phyloP scores from a whole-genome alignment of 1,140 invertebrate genomes.

The Trinorchestia longiramus region DNA sequence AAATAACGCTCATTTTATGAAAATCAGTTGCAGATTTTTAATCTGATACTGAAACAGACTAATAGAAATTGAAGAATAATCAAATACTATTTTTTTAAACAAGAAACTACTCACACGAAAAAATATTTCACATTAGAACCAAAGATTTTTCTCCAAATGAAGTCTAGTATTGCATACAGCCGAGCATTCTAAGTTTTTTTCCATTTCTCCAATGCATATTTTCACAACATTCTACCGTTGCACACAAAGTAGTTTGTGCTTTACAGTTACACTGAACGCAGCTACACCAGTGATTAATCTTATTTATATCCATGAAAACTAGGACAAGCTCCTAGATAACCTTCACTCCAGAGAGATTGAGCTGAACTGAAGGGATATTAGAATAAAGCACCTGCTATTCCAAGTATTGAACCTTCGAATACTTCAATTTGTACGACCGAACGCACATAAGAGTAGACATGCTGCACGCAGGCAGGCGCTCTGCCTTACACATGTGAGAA shows the following conservation, averaged over 20 bases:
- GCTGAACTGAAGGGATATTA: conserved; percentile 1
- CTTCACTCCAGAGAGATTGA: conserved; percentile 34
- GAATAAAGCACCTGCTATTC: conserved; percentile 29
- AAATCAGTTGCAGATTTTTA: too few species aligned
- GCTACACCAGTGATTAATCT: background rate
- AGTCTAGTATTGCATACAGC: background rate
- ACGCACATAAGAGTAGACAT: background rate
- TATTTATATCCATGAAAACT: background rate
- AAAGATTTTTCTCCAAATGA: background rate
- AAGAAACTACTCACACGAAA: background rate
- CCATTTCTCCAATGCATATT: background rate
- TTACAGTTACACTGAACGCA: too few species aligned
- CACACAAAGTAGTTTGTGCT: too few species aligned
- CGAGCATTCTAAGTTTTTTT: background rate
- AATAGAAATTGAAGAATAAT: too few species aligned
- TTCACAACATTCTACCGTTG: background rate
- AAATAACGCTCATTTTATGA: too few species aligned
- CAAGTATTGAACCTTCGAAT: background rate
- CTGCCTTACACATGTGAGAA: background rate
- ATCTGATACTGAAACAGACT: too few species aligned
- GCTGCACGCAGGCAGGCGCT: background rate
- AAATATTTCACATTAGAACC: background rate
- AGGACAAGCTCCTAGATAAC: background rate
- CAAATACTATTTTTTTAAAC: too few species aligned
- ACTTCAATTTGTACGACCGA: background rate